A percentile compares a stretch with the other conserved stretches of the same genome.
Evolutionary conservation across 2,113 vertebrate species (phyloP).

Genomic region (Notothenia rossii): DNA sequence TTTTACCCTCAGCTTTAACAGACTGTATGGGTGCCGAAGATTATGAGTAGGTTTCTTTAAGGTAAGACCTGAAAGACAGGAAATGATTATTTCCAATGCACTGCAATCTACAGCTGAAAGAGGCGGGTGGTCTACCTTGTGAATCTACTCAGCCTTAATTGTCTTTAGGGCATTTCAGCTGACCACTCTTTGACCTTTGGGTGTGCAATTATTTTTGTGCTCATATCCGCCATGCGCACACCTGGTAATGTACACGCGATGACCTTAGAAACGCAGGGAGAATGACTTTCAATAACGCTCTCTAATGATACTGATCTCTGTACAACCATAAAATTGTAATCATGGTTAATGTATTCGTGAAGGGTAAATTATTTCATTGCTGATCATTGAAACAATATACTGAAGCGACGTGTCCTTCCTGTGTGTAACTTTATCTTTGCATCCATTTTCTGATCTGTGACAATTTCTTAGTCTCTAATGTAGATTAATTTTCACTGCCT

Average conservation of each 20-base stretch:
- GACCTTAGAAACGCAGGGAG: slow-evolving; percentile 58
- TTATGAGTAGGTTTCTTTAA: slow-evolving; percentile 33
- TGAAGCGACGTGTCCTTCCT: slow-evolving; percentile 48
- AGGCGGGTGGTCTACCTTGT: slow-evolving; percentile 4
- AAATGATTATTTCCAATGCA: not conserved
- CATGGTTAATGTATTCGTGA: slow-evolving; percentile 73
- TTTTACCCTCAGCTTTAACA: not conserved
- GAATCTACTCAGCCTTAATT: slow-evolving; percentile 43
- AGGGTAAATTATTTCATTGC: slow-evolving; percentile 68
- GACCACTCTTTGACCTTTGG: slow-evolving; percentile 42
- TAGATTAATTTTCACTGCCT: not conserved
- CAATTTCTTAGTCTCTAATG: not conserved
- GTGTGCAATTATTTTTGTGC: slow-evolving; percentile 51
- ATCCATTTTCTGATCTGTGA: slow-evolving; percentile 25
- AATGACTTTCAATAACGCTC: slow-evolving; percentile 56
- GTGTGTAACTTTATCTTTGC: slow-evolving; percentile 21
- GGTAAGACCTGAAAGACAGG: slow-evolving; percentile 17
- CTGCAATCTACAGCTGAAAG: slow-evolving; percentile 38
- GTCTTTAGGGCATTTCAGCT: slow-evolving; percentile 32
- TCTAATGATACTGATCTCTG: slow-evolving; percentile 60
- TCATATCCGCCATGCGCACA: slow-evolving; percentile 2
- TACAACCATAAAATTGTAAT: slow-evolving; percentile 73
- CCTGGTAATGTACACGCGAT: slow-evolving; percentile 47
- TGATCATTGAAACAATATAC: slow-evolving; percentile 64
- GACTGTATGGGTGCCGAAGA: not conserved